Conservation (phyloP, 1,140 invertebrate genomes). For the Euura lappo region DNA sequence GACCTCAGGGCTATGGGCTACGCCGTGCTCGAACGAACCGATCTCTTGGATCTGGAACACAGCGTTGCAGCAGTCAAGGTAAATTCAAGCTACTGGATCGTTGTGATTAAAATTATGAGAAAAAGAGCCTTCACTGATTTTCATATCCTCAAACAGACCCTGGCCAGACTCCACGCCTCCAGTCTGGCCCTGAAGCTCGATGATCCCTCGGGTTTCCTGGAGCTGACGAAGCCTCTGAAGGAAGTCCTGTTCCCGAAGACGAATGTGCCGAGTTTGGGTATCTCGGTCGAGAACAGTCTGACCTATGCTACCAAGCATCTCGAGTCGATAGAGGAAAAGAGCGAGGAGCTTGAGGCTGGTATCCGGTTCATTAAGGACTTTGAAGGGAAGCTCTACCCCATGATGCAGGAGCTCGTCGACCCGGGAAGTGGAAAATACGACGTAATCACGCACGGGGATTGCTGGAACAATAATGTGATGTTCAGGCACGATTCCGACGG, state of each 20-base stretch:
- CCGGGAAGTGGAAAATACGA: conserved; percentile 33
- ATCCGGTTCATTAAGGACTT: not conserved
- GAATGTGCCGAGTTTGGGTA: conserved; percentile 15
- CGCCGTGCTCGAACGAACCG: conserved; percentile 35
- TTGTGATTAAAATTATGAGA: conserved; percentile 19
- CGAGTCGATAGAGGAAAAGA: conserved; percentile 25
- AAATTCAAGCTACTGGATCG: conserved; percentile 18
- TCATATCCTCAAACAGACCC: conserved; percentile 38
- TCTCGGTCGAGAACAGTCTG: conserved; percentile 25
- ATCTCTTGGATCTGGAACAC: conserved; percentile 51
- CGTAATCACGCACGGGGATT: conserved; percentile 54
- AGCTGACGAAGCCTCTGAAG: conserved; percentile 26
- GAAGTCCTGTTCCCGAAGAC: conserved; percentile 38
- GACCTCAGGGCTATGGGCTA: conserved; percentile 50
- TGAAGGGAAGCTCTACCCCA: conserved; percentile 2
- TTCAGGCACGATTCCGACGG: conserved; percentile 39
- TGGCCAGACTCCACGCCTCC: conserved; percentile 53
- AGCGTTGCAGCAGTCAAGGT: conserved; percentile 44
- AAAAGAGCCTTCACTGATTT: conserved; percentile 12
- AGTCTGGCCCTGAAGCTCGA: conserved; percentile 49
- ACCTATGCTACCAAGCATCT: conserved; percentile 27
- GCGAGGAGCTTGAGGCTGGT: conserved; percentile 17
- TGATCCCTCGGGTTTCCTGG: conserved; percentile 34
- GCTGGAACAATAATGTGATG: conserved; percentile 56
- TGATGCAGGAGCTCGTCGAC: conserved; percentile 18